phyloP scores from a whole-genome alignment of 2,888 invertebrate species.

The Lissocephala sabroskyi region DNA sequence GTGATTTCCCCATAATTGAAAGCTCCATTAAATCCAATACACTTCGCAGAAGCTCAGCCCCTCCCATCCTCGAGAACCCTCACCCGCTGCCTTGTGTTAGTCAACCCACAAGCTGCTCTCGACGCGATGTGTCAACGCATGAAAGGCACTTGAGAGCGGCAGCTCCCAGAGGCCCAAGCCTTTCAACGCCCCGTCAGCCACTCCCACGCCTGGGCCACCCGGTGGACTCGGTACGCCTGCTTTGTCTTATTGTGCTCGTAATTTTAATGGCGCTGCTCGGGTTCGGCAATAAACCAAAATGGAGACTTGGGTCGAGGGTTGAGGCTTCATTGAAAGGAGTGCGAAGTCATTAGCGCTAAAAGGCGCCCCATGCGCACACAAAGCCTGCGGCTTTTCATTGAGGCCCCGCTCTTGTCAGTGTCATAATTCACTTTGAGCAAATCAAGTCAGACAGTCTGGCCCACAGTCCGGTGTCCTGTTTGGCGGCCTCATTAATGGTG shows the following conservation, averaged over 20 bases:
- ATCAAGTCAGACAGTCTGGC: conserved; percentile 38
- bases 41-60: no score
- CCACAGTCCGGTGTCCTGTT: no score
- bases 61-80: no score
- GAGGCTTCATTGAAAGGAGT: conserved; percentile 31
- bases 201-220: no score
- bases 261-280: conserved; percentile 29
- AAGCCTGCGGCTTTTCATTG: conserved; percentile 50
- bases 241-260: conserved; percentile 34
- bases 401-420: conserved; percentile 51
- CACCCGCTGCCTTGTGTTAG: no score
- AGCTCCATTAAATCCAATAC: no score
- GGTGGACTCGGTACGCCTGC: no score
- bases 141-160: conserved; percentile 48
- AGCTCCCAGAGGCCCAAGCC: conserved; percentile 14
- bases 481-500: no score
- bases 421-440: conserved; percentile 50
- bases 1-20: no score
- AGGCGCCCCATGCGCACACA: conserved; percentile 30
- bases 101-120: no score
- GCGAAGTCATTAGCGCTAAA: conserved; percentile 52
- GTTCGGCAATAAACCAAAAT: no score
- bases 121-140: conserved; percentile 31
- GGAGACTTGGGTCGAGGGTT: conserved; percentile 9
- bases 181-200: no score